phyloP scores from a whole-genome alignment of 2,888 invertebrate species.

The Melanargia galathea region DNA sequence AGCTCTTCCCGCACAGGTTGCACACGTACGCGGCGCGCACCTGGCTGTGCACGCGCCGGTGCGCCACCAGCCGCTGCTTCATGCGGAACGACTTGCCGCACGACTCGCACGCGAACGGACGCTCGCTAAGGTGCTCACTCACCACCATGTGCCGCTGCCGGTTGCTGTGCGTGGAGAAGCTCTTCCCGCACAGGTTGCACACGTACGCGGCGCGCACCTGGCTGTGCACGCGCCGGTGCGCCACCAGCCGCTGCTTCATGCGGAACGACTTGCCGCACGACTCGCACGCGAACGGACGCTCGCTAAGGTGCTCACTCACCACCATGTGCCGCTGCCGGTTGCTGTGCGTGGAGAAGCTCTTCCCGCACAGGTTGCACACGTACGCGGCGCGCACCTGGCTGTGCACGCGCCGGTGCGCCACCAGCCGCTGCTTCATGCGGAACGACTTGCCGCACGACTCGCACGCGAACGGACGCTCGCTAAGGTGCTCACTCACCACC shows the following conservation, averaged over 20 bases:
- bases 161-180: conserved; percentile 71
- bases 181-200: conserved; percentile 66
- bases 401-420: conserved; percentile 68
- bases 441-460: conserved; percentile 67
- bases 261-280: conserved; percentile 68
- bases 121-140: conserved; percentile 57
- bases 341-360: conserved; percentile 69
- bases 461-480: conserved; percentile 72
- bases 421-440: conserved; percentile 67
- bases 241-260: conserved; percentile 67
- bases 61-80: conserved; percentile 68
- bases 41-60: conserved; percentile 62
- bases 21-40: conserved; percentile 59
- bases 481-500: conserved; percentile 62
- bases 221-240: conserved; percentile 65
- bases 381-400: conserved; percentile 54
- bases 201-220: conserved; percentile 54
- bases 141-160: conserved; percentile 74
- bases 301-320: conserved; percentile 60
- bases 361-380: conserved; percentile 64
- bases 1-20: conserved; percentile 65
- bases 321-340: conserved; percentile 74
- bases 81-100: conserved; percentile 71
- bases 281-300: conserved; percentile 71
- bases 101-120: conserved; percentile 68